These are phyloP conservation scores for Xanthorhoe spadicearia DNA, from an alignment of 2,888 invertebrate species.

Conservation along the genomic window DNA sequence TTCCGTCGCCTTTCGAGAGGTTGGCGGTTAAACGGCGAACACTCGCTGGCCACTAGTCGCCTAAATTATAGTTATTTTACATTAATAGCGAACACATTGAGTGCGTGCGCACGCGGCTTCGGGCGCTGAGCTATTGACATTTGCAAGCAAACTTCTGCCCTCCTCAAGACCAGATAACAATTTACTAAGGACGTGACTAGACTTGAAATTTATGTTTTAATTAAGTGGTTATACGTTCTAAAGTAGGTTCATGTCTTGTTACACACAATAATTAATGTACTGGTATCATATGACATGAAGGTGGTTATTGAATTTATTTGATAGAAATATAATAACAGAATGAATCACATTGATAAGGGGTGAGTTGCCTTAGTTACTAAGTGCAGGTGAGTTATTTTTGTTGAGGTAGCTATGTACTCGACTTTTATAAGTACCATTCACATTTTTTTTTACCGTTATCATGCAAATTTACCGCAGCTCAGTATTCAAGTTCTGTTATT, in stretches of 20 bases:
- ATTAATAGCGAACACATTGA: slow-evolving; percentile 76
- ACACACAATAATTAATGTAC: slow-evolving; percentile 20
- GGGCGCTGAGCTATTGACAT: slow-evolving; percentile 70
- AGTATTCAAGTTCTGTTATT: too few species aligned
- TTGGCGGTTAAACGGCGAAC: slow-evolving; percentile 73
- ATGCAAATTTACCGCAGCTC: too few species aligned
- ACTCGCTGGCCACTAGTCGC: slow-evolving; percentile 46
- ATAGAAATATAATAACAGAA: slow-evolving; percentile 2
- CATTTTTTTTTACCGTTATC: too few species aligned
- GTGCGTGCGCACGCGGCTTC: slow-evolving; percentile 72
- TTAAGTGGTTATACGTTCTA: slow-evolving; percentile 20
- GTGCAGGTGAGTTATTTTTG: too few species aligned
- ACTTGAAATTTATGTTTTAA: slow-evolving; percentile 35
- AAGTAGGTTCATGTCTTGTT: slow-evolving; percentile 7
- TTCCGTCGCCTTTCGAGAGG: slow-evolving; percentile 79
- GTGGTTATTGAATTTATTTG: slow-evolving; percentile 21
- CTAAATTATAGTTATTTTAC: slow-evolving; percentile 81
- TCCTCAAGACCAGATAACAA: slow-evolving; percentile 43
- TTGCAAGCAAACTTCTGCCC: slow-evolving; percentile 55
- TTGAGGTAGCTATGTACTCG: too few species aligned
- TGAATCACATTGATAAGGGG: neutral
- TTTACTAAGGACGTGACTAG: slow-evolving; percentile 50
- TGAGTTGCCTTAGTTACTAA: neutral
- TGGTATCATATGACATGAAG: slow-evolving; percentile 3
- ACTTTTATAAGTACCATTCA: too few species aligned